Conservation (phyloP, 2,797 vertebrate species). For the Ceryle rudis region DNA sequence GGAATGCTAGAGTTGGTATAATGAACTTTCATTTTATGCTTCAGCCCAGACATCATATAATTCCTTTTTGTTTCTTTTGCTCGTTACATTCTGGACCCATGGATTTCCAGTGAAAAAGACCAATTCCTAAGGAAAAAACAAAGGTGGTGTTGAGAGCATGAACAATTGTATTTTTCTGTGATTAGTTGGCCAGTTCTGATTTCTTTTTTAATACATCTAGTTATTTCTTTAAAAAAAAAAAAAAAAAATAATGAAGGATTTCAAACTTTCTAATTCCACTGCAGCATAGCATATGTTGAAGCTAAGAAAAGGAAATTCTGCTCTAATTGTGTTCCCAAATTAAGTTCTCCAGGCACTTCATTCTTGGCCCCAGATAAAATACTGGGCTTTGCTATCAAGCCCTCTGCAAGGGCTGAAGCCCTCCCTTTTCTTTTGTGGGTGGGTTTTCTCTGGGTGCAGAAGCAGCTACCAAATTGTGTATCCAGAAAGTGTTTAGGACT, state of each 20-base stretch:
- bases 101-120: not conserved
- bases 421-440: not conserved
- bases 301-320: not conserved
- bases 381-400: not conserved
- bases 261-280: not conserved
- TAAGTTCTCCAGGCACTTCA: not conserved
- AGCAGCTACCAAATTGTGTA: not conserved
- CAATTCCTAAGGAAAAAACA: not conserved
- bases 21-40: not conserved
- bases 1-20: not conserved
- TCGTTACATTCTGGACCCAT: rapidly evolving
- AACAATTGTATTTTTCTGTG: not conserved
- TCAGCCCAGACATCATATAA: not conserved
- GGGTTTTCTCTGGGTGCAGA: not conserved
- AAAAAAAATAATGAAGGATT: not conserved
- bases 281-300: not conserved
- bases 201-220: not conserved
- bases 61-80: not conserved
- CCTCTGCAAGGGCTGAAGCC: not conserved
- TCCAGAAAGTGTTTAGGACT: not conserved
- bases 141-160: not conserved
- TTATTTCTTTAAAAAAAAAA: not conserved
- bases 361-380: not conserved
- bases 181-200: not conserved
- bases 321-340: not conserved